A percentile compares a stretch with the other conserved stretches of the same genome.
These are phyloP conservation scores for Epinephelus lanceolatus DNA, from an alignment of 2,113 vertebrate genomes.

Conservation along the genomic window DNA sequence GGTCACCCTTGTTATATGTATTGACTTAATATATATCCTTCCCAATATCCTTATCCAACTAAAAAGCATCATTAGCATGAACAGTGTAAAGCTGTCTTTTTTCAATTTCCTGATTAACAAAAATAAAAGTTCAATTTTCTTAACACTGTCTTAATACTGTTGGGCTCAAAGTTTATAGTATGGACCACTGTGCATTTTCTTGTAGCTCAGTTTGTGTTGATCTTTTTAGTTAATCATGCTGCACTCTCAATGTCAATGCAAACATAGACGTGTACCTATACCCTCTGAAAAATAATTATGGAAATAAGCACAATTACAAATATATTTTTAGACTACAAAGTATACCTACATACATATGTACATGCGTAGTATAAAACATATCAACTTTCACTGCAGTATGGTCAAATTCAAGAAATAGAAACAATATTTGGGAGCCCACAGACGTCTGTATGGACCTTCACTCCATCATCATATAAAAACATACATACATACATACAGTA, in stretches of 20 bases:
- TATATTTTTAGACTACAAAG: neutral
- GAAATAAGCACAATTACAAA: neutral
- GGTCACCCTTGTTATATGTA: no score
- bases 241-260: no score
- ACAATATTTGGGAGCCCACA: neutral
- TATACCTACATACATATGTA: neutral
- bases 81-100: no score
- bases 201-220: no score
- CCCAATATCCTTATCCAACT: neutral
- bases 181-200: no score
- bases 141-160: neutral
- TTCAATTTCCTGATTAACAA: neutral
- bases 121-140: neutral
- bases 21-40: neutral
- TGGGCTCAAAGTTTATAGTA: neutral
- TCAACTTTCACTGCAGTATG: neutral
- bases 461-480: neutral
- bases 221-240: no score
- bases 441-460: neutral
- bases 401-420: neutral
- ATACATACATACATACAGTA: neutral
- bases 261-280: no score
- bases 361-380: neutral
- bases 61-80: neutral
- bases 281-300: neutral